These are phyloP conservation scores for Sorex araneus DNA, from an alignment of 2,113 vertebrate species.

Conservation along the genomic window DNA sequence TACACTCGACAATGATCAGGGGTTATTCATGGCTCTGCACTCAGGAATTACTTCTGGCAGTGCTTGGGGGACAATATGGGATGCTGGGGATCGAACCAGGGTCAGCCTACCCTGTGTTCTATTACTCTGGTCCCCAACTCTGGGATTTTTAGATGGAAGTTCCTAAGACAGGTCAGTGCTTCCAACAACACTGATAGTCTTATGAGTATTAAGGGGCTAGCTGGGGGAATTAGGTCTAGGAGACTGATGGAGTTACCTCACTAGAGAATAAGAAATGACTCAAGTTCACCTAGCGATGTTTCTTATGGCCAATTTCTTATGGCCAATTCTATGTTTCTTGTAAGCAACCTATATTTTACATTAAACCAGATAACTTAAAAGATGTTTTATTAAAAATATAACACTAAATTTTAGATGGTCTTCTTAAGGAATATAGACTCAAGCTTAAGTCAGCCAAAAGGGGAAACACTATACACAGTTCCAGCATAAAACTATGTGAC, in stretches of 20 bases:
- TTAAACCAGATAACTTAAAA: neutral
- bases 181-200: neutral
- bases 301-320: neutral
- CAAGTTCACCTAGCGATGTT: neutral
- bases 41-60: no score
- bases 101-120: no score
- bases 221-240: neutral
- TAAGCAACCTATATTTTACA: neutral
- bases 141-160: neutral
- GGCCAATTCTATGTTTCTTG: neutral
- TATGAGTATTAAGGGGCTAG: neutral
- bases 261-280: slow-evolving; percentile 1
- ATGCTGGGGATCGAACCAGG: no score
- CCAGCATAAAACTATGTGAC: neutral
- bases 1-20: no score
- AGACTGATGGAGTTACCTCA: neutral
- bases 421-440: neutral
- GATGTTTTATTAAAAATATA: neutral
- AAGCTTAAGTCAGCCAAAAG: neutral
- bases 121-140: neutral
- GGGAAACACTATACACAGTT: neutral
- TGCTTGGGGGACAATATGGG: no score
- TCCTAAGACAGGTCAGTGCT: neutral
- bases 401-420: neutral
- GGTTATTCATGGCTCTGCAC: no score